Evolutionary conservation across 1,140 invertebrate species (phyloP).

Genomic region (Pinna nobilis): DNA sequence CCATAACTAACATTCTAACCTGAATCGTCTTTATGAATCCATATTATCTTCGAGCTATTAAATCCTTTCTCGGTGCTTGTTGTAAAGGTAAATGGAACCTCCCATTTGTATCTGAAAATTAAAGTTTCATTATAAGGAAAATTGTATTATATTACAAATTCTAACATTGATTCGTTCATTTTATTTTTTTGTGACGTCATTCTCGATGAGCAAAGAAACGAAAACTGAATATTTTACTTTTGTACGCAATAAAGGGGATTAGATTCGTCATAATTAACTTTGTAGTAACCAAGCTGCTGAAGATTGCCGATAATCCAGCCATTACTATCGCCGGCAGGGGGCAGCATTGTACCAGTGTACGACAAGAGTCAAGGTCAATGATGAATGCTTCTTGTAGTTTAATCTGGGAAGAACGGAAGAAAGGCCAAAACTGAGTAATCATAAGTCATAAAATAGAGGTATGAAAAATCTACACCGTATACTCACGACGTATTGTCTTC

Average conservation of each 20-base stretch:
- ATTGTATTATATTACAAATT: not conserved
- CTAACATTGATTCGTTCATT: not conserved
- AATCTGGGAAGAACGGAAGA: not conserved
- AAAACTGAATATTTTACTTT: not conserved
- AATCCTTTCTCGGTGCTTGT: slow-evolving; percentile 18
- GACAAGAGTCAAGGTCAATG: not conserved
- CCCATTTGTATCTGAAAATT: slow-evolving; percentile 79
- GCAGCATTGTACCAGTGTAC: no score
- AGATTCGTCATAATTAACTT: slow-evolving; percentile 88
- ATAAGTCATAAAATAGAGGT: not conserved
- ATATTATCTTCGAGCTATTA: slow-evolving; percentile 29
- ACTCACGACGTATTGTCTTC: not conserved
- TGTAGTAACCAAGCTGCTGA: slow-evolving; percentile 89
- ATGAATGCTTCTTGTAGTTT: not conserved
- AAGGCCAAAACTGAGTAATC: not conserved
- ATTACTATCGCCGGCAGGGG: no score
- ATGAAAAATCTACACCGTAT: not conserved
- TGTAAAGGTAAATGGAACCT: slow-evolving; percentile 83
- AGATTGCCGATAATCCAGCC: slow-evolving; percentile 90
- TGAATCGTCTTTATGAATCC: slow-evolving; percentile 32
- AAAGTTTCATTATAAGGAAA: not conserved
- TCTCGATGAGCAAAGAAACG: not conserved
- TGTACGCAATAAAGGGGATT: not conserved
- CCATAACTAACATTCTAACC: no score
- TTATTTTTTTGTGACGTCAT: not conserved